phyloP scores from a whole-genome alignment of 2,888 invertebrate species.

The Xylota segnis region DNA sequence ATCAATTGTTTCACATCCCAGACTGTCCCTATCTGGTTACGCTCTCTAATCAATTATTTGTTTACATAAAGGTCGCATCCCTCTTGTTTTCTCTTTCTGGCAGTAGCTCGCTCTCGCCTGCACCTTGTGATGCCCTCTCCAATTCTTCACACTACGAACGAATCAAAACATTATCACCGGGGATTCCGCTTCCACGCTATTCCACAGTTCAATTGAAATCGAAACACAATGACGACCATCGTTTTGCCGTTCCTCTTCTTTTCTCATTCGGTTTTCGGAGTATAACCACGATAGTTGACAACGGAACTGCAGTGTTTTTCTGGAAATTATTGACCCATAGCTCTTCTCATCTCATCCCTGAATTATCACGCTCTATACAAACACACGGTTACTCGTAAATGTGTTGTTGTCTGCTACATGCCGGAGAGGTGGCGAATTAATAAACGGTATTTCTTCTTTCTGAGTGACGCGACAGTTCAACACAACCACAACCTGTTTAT shows the following conservation, averaged over 20 bases:
- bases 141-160: constrained; percentile 64
- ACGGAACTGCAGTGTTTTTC: constrained; percentile 42
- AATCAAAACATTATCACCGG: constrained; percentile 71
- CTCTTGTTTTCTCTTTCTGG: constrained; percentile 45
- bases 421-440: constrained; percentile 57
- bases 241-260: constrained; percentile 70
- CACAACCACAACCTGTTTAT: constrained; percentile 57
- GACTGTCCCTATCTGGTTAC: constrained; percentile 45
- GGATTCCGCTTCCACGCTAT: constrained; percentile 37
- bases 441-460: constrained; percentile 53
- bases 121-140: constrained; percentile 39
- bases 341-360: constrained; percentile 10
- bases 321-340: neutral
- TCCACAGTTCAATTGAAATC: constrained; percentile 47
- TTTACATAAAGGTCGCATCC: constrained; percentile 77
- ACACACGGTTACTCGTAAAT: constrained; percentile 12
- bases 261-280: constrained; percentile 76
- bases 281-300: constrained; percentile 65
- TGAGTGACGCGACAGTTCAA: constrained; percentile 58
- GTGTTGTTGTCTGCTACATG: constrained; percentile 33
- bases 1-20: constrained; percentile 72
- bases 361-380: constrained; percentile 1
- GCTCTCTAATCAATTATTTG: constrained; percentile 73
- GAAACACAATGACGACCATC: constrained; percentile 74
- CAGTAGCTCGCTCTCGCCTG: neutral